These are phyloP conservation scores for Corapipo altera DNA, from an alignment of 2,113 vertebrate genomes.

Conservation along the genomic window DNA sequence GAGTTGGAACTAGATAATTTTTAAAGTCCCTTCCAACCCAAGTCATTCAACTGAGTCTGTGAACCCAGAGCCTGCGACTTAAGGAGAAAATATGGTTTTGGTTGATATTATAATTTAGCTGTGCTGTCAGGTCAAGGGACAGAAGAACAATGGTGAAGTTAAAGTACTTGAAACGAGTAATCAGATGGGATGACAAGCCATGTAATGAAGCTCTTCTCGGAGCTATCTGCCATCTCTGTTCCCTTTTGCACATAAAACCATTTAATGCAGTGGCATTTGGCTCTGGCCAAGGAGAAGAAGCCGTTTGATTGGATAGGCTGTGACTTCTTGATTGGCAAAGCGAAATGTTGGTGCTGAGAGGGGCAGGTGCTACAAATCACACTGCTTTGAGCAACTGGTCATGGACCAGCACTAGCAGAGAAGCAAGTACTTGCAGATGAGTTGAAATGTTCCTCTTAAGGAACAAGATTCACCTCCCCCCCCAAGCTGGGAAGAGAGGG, in stretches of 20 bases:
- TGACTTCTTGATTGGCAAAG: background rate
- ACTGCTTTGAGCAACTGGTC: background rate
- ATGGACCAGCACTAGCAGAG: accelerated
- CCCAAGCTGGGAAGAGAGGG: accelerated
- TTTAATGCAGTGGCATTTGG: background rate
- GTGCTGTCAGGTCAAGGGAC: background rate
- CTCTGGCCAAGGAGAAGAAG: background rate
- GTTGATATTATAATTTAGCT: background rate
- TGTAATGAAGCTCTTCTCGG: background rate
- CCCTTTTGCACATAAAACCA: background rate
- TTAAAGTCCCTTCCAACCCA: background rate
- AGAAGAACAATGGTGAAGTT: background rate
- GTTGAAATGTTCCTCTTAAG: background rate
- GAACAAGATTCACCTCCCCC: background rate
- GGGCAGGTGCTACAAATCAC: accelerated
- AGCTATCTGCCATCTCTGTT: background rate
- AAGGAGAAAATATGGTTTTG: background rate
- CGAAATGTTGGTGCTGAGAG: background rate
- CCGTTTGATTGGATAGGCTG: background rate
- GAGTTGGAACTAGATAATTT: background rate
- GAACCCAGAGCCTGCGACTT: background rate
- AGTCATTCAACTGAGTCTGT: background rate
- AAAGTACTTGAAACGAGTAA: background rate
- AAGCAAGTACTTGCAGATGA: background rate
- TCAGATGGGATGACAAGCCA: background rate